Conservation (phyloP, 2,797 vertebrate species). For the Acanthurus tractus region DNA sequence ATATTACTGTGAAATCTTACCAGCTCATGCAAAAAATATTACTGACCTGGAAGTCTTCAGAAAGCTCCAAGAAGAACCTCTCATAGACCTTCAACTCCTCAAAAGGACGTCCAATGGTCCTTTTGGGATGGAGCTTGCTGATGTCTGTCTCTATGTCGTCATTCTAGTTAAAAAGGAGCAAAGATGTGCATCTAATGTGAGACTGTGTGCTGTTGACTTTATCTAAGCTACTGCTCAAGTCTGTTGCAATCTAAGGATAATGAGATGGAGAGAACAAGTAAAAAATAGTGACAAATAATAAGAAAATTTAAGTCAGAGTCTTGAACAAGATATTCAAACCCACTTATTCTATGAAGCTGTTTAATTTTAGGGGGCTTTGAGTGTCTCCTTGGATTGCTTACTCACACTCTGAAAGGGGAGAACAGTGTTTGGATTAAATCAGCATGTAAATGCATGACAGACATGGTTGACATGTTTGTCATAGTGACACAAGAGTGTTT, state of each 20-base stretch:
- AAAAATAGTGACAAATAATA: not conserved
- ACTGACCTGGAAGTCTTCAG: slow-evolving; percentile 94
- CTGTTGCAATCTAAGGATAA: not conserved
- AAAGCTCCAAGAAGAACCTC: slow-evolving; percentile 93
- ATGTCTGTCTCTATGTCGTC: slow-evolving; percentile 98
- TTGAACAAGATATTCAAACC: not conserved
- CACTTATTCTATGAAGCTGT: not conserved
- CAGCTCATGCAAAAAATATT: slow-evolving; percentile 31
- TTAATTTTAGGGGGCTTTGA: not conserved
- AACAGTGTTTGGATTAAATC: slow-evolving; percentile 3
- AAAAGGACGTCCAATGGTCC: slow-evolving; percentile 85
- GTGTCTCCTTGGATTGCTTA: not conserved
- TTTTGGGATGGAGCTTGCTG: slow-evolving; percentile 92
- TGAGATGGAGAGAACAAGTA: not conserved
- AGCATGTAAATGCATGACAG: not conserved
- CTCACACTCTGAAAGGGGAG: not conserved
- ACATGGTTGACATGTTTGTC: slow-evolving; percentile 22
- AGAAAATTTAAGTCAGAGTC: not conserved
- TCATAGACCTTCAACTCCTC: slow-evolving; percentile 95
- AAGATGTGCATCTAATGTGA: not conserved
- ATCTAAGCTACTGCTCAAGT: not conserved
- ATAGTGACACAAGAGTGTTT: not conserved
- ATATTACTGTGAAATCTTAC: not conserved
- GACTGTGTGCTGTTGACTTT: not conserved
- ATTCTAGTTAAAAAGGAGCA: slow-evolving; percentile 85